These are phyloP conservation scores for Drosophila neonasuta DNA, from an alignment of 2,888 invertebrate genomes.

Conservation along the genomic window DNA sequence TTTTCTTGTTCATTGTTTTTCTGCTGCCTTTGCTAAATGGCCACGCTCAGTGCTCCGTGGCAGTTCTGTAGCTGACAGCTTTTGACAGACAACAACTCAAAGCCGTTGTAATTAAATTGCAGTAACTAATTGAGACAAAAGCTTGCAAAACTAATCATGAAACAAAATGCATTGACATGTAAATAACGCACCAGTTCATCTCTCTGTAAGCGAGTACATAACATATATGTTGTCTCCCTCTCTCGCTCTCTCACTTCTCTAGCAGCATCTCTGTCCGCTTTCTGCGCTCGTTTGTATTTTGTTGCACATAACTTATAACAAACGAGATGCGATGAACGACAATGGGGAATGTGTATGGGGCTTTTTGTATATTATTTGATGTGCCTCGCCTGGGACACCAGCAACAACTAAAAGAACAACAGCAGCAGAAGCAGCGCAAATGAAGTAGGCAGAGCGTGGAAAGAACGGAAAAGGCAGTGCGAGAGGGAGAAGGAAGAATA, in stretches of 20 bases:
- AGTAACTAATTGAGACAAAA: slow-evolving; percentile 52
- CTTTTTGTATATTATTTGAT: slow-evolving; percentile 46
- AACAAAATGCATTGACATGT: slow-evolving; percentile 67
- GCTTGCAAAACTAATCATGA: slow-evolving; percentile 59
- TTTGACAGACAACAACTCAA: slow-evolving; percentile 38
- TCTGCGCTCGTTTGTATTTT: slow-evolving; percentile 19
- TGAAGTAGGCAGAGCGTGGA: slow-evolving; percentile 1
- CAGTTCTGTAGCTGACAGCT: slow-evolving; percentile 59
- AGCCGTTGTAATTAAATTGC: slow-evolving; percentile 48
- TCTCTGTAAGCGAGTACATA: slow-evolving; percentile 1
- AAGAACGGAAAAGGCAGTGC: neutral
- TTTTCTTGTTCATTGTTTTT: neutral
- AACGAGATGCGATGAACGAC: slow-evolving; percentile 22
- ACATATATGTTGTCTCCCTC: neutral
- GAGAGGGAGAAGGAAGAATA: neutral
- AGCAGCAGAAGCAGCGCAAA: slow-evolving; percentile 3
- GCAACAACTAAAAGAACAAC: slow-evolving; percentile 8
- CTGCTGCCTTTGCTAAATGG: neutral
- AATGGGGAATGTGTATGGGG: slow-evolving; percentile 14
- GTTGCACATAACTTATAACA: slow-evolving; percentile 39
- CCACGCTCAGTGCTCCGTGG: neutral
- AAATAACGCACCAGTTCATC: slow-evolving; percentile 60
- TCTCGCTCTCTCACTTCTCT: neutral
- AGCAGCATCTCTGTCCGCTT: slow-evolving; percentile 1
- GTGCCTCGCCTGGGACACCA: slow-evolving; percentile 20